Evolutionary conservation across 2,888 invertebrate species (phyloP).

Genomic region (Drosophila merina): DNA sequence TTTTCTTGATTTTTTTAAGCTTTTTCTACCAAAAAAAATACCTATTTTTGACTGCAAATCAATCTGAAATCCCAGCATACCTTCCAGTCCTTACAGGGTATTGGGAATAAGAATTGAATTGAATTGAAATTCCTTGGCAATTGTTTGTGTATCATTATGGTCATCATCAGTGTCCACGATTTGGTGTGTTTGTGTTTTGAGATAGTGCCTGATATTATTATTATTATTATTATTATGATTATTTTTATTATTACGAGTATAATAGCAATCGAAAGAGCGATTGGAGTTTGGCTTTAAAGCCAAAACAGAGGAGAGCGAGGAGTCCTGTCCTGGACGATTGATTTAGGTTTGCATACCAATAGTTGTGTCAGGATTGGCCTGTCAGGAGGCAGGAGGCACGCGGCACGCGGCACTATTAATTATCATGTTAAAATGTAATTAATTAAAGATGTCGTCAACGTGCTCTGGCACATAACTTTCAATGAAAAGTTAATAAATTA

Average conservation of each 20-base stretch:
- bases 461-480: constrained; percentile 73
- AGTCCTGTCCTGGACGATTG: constrained; percentile 9
- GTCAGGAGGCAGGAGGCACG: no score
- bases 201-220: constrained; percentile 6
- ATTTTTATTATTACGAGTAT: no score
- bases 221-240: constrained; percentile 15
- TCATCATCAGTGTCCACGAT: constrained; percentile 64
- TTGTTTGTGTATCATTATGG: constrained; percentile 76
- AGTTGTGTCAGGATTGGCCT: background rate
- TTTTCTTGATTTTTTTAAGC: background rate
- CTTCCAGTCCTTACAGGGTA: background rate
- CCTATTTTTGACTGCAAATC: no score
- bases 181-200: constrained; percentile 23
- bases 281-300: constrained; percentile 22
- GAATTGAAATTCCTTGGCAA: constrained; percentile 71
- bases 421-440: constrained; percentile 78
- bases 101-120: constrained; percentile 51
- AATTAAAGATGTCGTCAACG: constrained; percentile 75
- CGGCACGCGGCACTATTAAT: constrained; percentile 65
- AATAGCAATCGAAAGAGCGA: constrained; percentile 24
- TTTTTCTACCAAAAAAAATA: background rate
- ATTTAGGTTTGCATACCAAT: constrained; percentile 14
- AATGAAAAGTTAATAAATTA: constrained; percentile 79
- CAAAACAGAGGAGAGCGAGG: background rate
- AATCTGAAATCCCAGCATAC: background rate